These are phyloP conservation scores for Chloroceryle amazona DNA, from an alignment of 2,797 vertebrate species.

Conservation along the genomic window DNA sequence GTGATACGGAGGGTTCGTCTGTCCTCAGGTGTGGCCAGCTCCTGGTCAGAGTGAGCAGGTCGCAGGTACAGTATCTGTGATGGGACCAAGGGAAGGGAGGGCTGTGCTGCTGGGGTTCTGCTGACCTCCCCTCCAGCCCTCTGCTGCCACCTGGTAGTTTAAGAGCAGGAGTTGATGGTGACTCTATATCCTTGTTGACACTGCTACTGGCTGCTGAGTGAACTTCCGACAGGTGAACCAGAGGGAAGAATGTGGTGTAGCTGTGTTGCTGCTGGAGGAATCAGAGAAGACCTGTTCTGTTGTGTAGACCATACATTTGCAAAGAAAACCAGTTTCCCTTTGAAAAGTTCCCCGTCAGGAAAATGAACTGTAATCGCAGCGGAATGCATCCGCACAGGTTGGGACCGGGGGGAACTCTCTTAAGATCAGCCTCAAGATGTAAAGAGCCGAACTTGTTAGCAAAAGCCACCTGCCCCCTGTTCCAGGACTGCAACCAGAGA, in stretches of 20 bases:
- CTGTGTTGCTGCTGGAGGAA: not conserved
- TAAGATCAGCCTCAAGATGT: not conserved
- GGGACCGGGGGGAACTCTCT: not conserved
- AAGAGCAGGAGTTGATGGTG: not conserved
- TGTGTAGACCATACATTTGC: not conserved
- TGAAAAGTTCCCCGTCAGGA: not conserved
- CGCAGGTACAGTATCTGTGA: rapidly evolving
- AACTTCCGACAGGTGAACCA: not conserved
- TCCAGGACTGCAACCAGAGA: not conserved
- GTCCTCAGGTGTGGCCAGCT: not conserved
- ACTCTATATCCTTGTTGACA: rapidly evolving
- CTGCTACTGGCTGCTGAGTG: not conserved
- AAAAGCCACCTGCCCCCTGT: not conserved
- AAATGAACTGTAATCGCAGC: not conserved
- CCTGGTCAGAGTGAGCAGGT: not conserved
- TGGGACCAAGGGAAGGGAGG: not conserved
- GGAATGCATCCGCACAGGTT: not conserved
- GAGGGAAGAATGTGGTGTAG: not conserved
- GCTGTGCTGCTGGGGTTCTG: not conserved
- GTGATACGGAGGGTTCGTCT: not conserved
- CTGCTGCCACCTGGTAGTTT: not conserved
- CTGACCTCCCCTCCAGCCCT: not conserved
- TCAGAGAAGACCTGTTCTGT: not conserved
- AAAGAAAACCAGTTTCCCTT: not conserved
- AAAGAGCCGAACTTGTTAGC: not conserved